Percentiles rank a stretch among this genome's conserved stretches.
Evolutionary conservation across 2,888 invertebrate genomes (phyloP).

Genomic region (Ochropacha duplaris): DNA sequence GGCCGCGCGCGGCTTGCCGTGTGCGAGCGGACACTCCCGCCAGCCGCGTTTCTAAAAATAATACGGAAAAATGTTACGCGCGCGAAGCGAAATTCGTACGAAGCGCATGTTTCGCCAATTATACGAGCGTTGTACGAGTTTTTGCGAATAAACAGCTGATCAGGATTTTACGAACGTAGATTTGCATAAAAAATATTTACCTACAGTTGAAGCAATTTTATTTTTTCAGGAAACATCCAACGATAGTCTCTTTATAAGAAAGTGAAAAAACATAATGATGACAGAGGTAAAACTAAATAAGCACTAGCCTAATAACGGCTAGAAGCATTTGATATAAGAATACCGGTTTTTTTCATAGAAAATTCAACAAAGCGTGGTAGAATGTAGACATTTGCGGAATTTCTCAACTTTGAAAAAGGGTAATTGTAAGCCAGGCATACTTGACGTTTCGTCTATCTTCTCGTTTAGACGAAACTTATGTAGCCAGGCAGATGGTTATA

Average conservation of each 20-base stretch:
- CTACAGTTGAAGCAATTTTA: background rate
- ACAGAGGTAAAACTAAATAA: background rate
- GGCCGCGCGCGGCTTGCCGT: conserved; percentile 74
- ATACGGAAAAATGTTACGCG: conserved; percentile 76
- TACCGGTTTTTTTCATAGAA: background rate
- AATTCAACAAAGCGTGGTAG: background rate
- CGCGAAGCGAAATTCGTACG: conserved; percentile 62
- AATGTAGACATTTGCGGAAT: no score
- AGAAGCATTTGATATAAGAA: no score
- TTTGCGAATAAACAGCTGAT: conserved; percentile 43
- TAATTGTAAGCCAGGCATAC: no score
- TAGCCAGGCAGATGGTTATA: no score
- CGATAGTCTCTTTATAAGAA: background rate
- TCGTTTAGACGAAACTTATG: no score
- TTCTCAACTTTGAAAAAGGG: no score
- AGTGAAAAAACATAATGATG: background rate
- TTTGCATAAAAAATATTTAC: no score
- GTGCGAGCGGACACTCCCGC: conserved; percentile 64
- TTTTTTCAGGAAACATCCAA: background rate
- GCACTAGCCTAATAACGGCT: background rate
- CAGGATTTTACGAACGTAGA: conserved; percentile 1
- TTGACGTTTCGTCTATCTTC: no score
- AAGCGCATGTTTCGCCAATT: conserved; percentile 75
- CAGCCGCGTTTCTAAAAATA: conserved; percentile 81
- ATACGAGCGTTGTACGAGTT: conserved; percentile 25